Conservation (phyloP, 2,888 invertebrate genomes). For the Euzetes globulus region DNA sequence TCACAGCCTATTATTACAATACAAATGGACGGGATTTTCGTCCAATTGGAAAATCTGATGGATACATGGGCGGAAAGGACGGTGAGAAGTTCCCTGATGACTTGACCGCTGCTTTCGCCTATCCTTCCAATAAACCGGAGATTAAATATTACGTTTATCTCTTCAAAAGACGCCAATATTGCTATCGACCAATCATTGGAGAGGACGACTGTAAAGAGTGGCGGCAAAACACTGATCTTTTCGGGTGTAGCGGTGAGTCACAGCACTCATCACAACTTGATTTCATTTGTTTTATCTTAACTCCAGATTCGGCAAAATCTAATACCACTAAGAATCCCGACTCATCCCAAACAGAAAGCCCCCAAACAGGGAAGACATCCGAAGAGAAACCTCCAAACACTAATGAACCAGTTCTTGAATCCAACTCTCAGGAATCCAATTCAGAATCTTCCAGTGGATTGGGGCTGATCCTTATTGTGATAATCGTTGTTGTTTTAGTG, state of each 20-base stretch:
- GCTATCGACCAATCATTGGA: background rate
- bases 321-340: no score
- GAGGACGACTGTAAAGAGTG: background rate
- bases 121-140: background rate
- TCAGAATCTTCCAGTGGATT: no score
- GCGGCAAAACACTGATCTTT: background rate
- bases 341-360: no score
- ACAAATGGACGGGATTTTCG: background rate
- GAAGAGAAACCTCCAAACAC: no score
- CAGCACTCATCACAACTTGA: no score
- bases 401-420: no score
- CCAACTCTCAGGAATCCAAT: no score
- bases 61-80: background rate
- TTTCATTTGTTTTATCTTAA: no score
- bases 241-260: background rate
- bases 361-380: no score
- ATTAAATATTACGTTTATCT: background rate
- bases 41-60: background rate
- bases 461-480: no score
- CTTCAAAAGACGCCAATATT: background rate
- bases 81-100: background rate
- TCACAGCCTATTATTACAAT: background rate
- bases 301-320: no score
- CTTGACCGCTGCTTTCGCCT: background rate
- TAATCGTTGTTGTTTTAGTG: no score